Evolutionary conservation across 2,888 invertebrate species (phyloP), one percentile per base, ranked within the genome.

Genomic region (Drosophila subsilvestris): DNA sequence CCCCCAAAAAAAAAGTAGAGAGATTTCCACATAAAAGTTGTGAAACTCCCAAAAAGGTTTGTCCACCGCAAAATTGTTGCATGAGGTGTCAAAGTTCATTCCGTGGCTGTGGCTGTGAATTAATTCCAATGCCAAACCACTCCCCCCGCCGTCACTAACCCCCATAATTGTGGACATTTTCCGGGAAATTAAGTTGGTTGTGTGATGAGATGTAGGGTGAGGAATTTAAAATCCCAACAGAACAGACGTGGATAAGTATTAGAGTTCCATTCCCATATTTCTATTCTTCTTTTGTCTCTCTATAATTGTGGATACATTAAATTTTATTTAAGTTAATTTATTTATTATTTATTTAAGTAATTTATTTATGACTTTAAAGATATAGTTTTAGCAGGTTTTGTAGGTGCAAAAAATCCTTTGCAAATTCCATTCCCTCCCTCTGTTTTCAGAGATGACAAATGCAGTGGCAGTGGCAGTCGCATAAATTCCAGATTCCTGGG

Each of bases 11-110:
- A 37, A 48, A 32, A n/a, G 14, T 18, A 18, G 50, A 53, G 63
- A 56, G 51, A 59, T 69, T 71, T 88, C 67, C 65, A 14, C 68
- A 66, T 66, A 32, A 49, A 66, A 66, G 66, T 68, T 66, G 42
- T 37, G 14, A 43, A 32, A 66, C 56, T 49, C 68, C 66, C 68
- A 66, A 66, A 66, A 68, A 66, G 66, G 66, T 90, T 90, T 90
- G 91, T 89, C 89, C 88, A 89, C 90, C 90, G 78, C 91, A 90
- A 89, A 90, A 89, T 90, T 89, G 89, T 86, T 90, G 90, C 90
- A 84, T 86, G 90, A 90, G 90, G 90, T 90, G 90, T 90, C 90
- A 90, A 90, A 90, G 89, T 90, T 88, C 87, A 82, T 83, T 77
- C 73, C 74, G 74, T 77, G 72, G 69, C 74, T 69, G 56, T 63